These are phyloP conservation scores for Hippopotamus amphibius DNA, from an alignment of 2,113 vertebrate species.

Conservation along the genomic window DNA sequence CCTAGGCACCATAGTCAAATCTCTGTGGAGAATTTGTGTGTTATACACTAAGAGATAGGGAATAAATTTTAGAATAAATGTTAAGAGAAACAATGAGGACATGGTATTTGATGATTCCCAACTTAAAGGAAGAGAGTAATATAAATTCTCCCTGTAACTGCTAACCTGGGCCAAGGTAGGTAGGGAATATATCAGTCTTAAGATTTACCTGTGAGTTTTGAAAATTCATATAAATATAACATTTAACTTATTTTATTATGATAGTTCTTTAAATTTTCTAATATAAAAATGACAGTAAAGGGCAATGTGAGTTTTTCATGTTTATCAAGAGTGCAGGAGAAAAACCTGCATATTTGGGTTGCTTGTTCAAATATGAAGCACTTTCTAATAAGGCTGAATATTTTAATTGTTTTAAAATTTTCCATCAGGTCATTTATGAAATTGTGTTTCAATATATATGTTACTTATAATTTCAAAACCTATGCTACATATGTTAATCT, in stretches of 20 bases:
- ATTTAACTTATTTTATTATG: not conserved
- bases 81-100: not conserved
- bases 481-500: not conserved
- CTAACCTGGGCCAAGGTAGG: not conserved
- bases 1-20: not conserved
- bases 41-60: not conserved
- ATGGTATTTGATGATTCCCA: not conserved
- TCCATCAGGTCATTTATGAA: not conserved
- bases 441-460: not conserved
- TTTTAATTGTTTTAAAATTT: constrained; percentile 16
- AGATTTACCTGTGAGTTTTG: not conserved
- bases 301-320: not conserved
- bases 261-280: not conserved
- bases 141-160: not conserved
- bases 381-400: not conserved
- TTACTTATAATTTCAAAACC: not conserved
- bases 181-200: not conserved
- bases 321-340: not conserved
- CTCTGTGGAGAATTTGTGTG: not conserved
- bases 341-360: not conserved
- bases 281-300: not conserved
- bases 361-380: not conserved
- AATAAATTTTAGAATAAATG: not conserved
- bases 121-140: not conserved
- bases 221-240: not conserved